Evolutionary conservation across 2,113 vertebrate genomes (phyloP).

Genomic region (Pluvialis apricaria): DNA sequence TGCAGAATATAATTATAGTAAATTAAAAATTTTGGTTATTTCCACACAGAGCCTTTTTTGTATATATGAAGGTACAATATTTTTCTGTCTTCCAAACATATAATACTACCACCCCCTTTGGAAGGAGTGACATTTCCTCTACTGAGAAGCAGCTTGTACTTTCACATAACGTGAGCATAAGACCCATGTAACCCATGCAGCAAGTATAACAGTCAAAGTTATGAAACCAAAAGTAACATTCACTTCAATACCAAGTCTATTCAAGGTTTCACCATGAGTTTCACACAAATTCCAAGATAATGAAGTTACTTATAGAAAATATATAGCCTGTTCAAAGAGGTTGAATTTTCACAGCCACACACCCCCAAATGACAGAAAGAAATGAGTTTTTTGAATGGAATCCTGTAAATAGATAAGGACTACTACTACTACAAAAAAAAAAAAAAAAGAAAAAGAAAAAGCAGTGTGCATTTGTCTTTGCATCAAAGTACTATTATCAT

Average conservation of each 20-base stretch:
- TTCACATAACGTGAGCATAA: not conserved
- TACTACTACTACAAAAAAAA: not conserved
- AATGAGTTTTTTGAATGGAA: not conserved
- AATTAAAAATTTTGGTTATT: conserved; percentile 39
- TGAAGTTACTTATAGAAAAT: not conserved
- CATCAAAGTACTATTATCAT: not conserved
- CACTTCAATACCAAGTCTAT: not conserved
- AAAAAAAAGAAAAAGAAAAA: not conserved
- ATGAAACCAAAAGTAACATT: not conserved
- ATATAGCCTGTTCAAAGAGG: not conserved
- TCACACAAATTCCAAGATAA: not conserved
- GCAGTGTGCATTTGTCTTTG: not conserved
- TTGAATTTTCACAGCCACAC: not conserved
- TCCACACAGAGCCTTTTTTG: not conserved
- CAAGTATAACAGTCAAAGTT: not conserved
- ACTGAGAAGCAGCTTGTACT: not conserved
- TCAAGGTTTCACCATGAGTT: not conserved
- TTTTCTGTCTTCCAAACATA: conserved; percentile 6
- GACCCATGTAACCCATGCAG: not conserved
- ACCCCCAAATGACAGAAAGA: not conserved
- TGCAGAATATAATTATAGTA: conserved; percentile 23
- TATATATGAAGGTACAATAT: not conserved
- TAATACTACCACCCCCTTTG: not conserved
- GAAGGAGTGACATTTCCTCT: not conserved
- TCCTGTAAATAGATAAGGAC: not conserved